Percentiles rank a stretch among this genome's conserved stretches.
Evolutionary conservation across 2,888 invertebrate species (phyloP).

Genomic region (Silvanus unidentatus): DNA sequence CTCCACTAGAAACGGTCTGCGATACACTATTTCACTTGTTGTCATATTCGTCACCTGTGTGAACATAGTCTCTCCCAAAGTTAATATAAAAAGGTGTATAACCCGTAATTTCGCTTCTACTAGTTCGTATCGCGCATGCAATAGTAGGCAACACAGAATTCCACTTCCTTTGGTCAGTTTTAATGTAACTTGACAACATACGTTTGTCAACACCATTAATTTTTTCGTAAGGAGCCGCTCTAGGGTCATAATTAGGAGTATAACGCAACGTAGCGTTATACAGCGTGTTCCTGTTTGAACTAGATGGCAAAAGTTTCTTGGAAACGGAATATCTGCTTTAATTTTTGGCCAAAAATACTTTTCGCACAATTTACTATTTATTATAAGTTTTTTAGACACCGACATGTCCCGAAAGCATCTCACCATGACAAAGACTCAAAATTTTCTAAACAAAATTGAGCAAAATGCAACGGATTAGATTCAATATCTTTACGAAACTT

Average conservation of each 20-base stretch:
- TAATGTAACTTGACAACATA: not conserved
- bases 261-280: conserved; percentile 4
- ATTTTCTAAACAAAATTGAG: not conserved
- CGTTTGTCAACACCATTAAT: no score
- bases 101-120: not conserved
- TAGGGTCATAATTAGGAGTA: not conserved
- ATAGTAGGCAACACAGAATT: not conserved
- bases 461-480: not conserved
- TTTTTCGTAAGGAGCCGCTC: not conserved
- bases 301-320: conserved; percentile 7
- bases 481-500: no score
- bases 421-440: not conserved
- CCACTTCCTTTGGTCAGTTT: not conserved
- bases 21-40: no score
- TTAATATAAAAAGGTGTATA: not conserved
- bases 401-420: conserved; percentile 3
- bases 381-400: conserved; percentile 10
- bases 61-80: not conserved
- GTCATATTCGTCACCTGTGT: no score
- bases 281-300: conserved; percentile 7
- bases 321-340: conserved; percentile 8
- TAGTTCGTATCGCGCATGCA: not conserved
- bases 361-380: conserved; percentile 3
- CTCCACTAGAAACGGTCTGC: no score
- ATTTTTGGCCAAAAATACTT: conserved; percentile 14